Base-by-base conservation (phyloP, 1,140 invertebrate species). In the Vanessa atalanta region DNA sequence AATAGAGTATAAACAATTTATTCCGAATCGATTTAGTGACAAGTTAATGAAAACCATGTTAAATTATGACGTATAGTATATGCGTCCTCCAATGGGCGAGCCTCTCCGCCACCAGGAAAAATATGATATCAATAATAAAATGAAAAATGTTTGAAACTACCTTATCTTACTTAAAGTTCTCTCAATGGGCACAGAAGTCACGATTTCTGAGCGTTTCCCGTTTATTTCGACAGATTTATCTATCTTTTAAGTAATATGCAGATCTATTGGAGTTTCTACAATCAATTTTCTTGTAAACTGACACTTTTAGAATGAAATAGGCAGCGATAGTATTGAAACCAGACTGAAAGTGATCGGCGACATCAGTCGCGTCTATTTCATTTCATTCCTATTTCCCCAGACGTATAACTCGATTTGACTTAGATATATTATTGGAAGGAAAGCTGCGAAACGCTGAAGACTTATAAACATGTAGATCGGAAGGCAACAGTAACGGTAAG, bases 301-400 rank as follows among this genome's bases (percentile, higher is more conserved):
- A 60, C 55, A 60, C 55, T 61, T n/a, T 57, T 15, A 60, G 43
- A 57, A 60, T 69, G 13, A 69, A 69, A 55, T 23, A 20, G 12
- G 14, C 66, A 37, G 13, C 16, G 16, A 20, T n/a, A 20, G 7
- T 26, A 11, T 14, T 37, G 14, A 37, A 37, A 13, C 7, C 23
- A 13, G 57, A 61, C 31, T 47, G 15, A 47, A 69, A 47, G 51
- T 69, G 66, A 69, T 57, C 15, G 66, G 66, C 53, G 16, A 31
- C 55, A 16, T 37, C 50, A 12, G 43, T 53, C 51, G 9, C 53
- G 51, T 69, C 43, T 15, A 57, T 47, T 60, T 69, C 53, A 57
- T 61, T 61, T 15, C 26, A 37, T 61, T 37, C 37, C 23, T 23
- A 23, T 57, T 57, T 57, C 16, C 53, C 53, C 14, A 14, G 26